Evolutionary conservation across 2,888 invertebrate species (phyloP), one percentile per base, ranked within the genome.

Genomic region (Drosophila barbarae): DNA sequence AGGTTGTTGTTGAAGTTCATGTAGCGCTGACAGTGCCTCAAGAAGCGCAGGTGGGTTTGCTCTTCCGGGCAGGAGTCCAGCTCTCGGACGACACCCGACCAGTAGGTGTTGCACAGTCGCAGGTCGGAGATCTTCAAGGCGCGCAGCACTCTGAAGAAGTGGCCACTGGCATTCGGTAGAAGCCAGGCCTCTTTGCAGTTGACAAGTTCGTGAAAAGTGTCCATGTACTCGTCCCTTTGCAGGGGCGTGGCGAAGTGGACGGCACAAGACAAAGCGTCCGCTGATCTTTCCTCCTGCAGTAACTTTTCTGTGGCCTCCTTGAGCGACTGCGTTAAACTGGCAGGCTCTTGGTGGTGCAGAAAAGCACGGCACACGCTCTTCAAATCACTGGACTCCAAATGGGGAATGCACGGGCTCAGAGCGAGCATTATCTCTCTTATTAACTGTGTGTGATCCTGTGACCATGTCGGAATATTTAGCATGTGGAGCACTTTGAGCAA

Each of bases 1-100:
- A 91, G 77, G 76, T 91, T 91, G 55, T 90, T 90, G 69, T 90
- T 90, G 73, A 92, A 92, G 76, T 90, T 88, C 88, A 91, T 90
- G 73, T 92, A 92, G 59, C 90, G 90, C 57, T 90, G 89, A 65
- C 90, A 90, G 36, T 91, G 86, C 32, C 86, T 88, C 9, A 90
- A 63, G 39, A 91, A 75, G 47, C 85, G 83, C 39, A 86, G 74
- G n/a, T 76, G 44, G 0, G 23, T 59, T 28, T 78, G 77, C 41
- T 87, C 81, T 12, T 72, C 71, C 0, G 75, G 58, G 28, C 83
- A 71, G 3, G 71, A 59, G 9, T 88, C 75, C 38, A 92, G 63
- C 41, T 87, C 76, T 2, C 80, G 51, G 0, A 91, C 58, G 1
- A 90, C 86, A 53, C 86, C 87, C 9, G 87, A 78, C 92, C 92